Conservation (phyloP, 2,113 vertebrate genomes). For the Conger conger region DNA sequence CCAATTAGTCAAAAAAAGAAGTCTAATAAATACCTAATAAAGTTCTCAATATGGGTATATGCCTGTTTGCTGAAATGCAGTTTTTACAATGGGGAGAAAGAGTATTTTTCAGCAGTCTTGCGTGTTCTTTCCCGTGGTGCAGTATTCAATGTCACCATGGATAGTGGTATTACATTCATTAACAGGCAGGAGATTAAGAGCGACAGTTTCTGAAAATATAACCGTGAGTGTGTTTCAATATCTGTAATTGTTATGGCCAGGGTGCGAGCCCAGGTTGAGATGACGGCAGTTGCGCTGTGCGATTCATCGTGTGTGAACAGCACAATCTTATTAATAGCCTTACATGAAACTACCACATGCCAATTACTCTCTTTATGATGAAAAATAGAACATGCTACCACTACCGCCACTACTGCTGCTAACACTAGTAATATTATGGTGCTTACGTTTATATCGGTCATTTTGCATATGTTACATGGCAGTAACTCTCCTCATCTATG, state of each 20-base stretch:
- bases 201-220: background rate
- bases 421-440: too few species aligned
- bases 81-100: background rate
- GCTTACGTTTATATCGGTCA: too few species aligned
- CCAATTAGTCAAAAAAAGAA: too few species aligned
- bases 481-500: too few species aligned
- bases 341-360: background rate
- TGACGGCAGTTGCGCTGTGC: background rate
- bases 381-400: too few species aligned
- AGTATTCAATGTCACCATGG: background rate
- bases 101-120: background rate
- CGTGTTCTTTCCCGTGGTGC: background rate
- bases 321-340: background rate
- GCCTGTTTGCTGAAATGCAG: background rate
- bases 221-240: background rate
- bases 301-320: too few species aligned
- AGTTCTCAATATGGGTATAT: background rate
- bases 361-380: too few species aligned
- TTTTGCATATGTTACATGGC: too few species aligned
- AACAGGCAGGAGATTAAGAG: background rate
- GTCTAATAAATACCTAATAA: too few species aligned
- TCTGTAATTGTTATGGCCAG: background rate
- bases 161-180: too few species aligned
- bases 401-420: too few species aligned
- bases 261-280: background rate